Conservation (phyloP, 2,797 vertebrate genomes). For the Cetoscarus ocellatus region DNA sequence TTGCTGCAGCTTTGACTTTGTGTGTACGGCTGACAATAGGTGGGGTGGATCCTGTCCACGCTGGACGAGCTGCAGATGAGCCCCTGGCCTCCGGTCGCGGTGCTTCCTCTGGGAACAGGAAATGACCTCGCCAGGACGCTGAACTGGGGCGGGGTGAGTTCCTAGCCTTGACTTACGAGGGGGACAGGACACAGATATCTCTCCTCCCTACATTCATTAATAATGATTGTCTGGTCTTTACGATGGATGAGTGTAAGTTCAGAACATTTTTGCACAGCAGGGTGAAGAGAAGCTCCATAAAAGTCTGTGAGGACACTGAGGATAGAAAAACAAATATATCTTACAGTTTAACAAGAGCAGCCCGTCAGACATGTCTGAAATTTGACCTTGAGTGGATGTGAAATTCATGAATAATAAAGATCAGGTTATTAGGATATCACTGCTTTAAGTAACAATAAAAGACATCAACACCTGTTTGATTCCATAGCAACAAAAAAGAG, state of each 20-base stretch:
- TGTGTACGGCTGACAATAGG: conserved; percentile 78
- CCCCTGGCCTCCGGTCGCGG: conserved; percentile 96
- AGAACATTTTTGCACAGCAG: neutral
- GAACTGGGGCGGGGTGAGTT: conserved; percentile 99
- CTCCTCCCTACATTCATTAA: conserved; percentile 17
- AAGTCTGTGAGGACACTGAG: neutral
- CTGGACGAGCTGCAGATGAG: conserved; percentile 95
- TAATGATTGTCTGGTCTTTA: conserved; percentile 1
- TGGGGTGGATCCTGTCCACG: conserved; percentile 98
- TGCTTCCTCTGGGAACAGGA: conserved; percentile 98
- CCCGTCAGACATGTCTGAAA: no score
- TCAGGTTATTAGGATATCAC: no score
- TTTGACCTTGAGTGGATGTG: no score
- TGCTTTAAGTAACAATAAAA: no score
- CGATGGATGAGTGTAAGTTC: neutral
- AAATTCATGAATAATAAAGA: no score
- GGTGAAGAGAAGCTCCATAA: neutral
- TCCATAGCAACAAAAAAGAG: no score
- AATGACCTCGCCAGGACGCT: conserved; percentile 98
- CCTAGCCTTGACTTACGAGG: conserved; percentile 54
- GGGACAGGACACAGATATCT: conserved; percentile 19
- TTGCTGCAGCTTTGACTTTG: neutral
- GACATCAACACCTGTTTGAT: no score
- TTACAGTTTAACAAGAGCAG: no score
- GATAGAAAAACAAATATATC: no score